Evolutionary conservation across 2,113 vertebrate species (phyloP).

Genomic region (Xiphophorus maculatus): DNA sequence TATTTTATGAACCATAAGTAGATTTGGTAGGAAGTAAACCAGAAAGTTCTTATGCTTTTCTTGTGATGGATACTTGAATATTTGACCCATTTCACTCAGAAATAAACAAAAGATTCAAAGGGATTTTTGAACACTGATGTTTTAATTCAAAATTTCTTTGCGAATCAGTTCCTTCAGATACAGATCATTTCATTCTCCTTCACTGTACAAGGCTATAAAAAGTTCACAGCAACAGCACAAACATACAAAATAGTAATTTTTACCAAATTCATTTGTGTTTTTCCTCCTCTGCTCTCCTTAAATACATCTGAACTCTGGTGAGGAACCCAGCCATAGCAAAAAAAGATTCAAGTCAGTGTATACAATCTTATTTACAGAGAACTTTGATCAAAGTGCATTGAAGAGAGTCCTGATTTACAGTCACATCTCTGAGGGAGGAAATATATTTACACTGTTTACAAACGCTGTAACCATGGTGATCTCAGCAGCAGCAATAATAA

Average conservation of each 20-base stretch:
- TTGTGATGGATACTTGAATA: too few relatives aligned
- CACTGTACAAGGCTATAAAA: constrained; percentile 83
- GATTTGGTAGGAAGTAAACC: too few relatives aligned
- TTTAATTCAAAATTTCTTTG: constrained; percentile 76
- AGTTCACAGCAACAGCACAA: constrained; percentile 82
- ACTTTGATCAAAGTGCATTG: constrained; percentile 93
- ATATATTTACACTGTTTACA: constrained; percentile 91
- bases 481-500: constrained; percentile 26
- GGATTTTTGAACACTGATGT: constrained; percentile 41
- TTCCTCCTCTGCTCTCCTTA: constrained; percentile 53
- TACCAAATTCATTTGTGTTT: constrained; percentile 73
- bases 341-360: constrained; percentile 82
- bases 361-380: constrained; percentile 92
- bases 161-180: constrained; percentile 71
- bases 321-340: constrained; percentile 89
- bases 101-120: too few relatives aligned
- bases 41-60: too few relatives aligned
- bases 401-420: constrained; percentile 90
- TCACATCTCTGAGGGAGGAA: constrained; percentile 59
- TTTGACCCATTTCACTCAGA: too few relatives aligned
- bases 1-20: too few relatives aligned
- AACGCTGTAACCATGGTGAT: constrained; percentile 71
- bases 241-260: constrained; percentile 83
- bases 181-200: constrained; percentile 47
- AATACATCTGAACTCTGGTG: constrained; percentile 74